Evolutionary conservation across 1,140 invertebrate genomes (phyloP), one percentile per base, ranked within the genome.

Genomic region (Tetramorium alpestre): DNA sequence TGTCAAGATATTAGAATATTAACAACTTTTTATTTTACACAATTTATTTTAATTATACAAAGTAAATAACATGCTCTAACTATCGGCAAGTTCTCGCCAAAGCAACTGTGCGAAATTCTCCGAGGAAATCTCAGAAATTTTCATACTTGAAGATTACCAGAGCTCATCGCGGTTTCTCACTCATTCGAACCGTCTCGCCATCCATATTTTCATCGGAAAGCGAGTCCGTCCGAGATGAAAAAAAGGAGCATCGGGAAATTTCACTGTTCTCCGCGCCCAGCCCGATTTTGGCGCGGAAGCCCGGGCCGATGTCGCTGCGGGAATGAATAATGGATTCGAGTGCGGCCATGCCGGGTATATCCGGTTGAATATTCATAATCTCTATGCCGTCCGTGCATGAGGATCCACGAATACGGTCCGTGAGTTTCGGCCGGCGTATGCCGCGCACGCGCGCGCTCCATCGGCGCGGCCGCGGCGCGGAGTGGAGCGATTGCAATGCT

Each of bases 301-400:
- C 80, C 88, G 85, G 89, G 85, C 91, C 88, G 92, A 91, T 92
- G 92, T 92, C 89, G 91, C 85, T 78, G 78, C 90, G 75, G 69
- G 87, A 92, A 94, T 95, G 94, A 95, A 95, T 94, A 95, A 95
- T 95, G 94, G 92, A 95, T 94, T 90, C 89, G 91, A 91, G 93
- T 90, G 93, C 93, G 88, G 94, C 93, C 93, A 94, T 94, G 92
- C 90, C 93, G 88, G 90, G 88, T 85, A 81, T 54, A 84, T 89
- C 82, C 90, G 88, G 80, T 92, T 95, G 94, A 95, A 95, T 95
- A 94, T 95, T 95, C 94, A 94, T 94, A 94, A 92, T 85, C 80
- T 88, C 87, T 88, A 82, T 67, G 78, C 69, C 65, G 58, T 72
- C 22, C 84, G 69, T 54, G 69, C 77, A 49, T 54, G 73, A 70